Conservation (phyloP, 1,140 invertebrate genomes). For the Acromyrmex echinatior region DNA sequence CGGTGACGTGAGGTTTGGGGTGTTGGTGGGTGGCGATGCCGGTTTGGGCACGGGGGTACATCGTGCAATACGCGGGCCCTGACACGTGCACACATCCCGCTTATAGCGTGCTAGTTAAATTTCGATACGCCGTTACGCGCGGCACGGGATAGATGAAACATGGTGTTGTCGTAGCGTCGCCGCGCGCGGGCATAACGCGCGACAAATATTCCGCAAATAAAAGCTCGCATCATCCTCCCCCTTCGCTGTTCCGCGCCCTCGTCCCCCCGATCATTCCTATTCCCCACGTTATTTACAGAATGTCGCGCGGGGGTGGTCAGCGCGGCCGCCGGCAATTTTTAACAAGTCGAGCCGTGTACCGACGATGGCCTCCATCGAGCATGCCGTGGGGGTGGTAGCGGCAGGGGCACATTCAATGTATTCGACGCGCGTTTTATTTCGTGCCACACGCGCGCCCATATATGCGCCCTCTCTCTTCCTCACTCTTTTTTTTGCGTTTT, state of each 20-base stretch:
- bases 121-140: conserved; percentile 70
- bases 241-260: background rate
- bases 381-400: background rate
- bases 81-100: conserved; percentile 54
- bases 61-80: conserved; percentile 37
- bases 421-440: conserved; percentile 74
- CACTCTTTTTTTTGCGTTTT: conserved; percentile 53
- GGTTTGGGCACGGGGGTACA: conserved; percentile 34
- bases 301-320: conserved; percentile 66
- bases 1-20: conserved; percentile 43
- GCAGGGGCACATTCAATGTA: conserved; percentile 52
- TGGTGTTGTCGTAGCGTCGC: conserved; percentile 73
- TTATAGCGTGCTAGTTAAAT: conserved; percentile 73
- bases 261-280: background rate
- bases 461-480: conserved; percentile 20
- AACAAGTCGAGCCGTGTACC: conserved; percentile 67
- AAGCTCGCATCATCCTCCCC: conserved; percentile 69
- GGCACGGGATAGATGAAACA: conserved; percentile 76
- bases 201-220: conserved; percentile 82
- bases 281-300: conserved; percentile 72
- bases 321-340: conserved; percentile 69
- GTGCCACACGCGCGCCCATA: conserved; percentile 67
- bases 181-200: conserved; percentile 72
- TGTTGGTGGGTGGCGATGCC: conserved; percentile 22
- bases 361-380: conserved; percentile 56